These are phyloP conservation scores for Lordiphosa mommai DNA, from an alignment of 1,140 invertebrate species.

Conservation along the genomic window DNA sequence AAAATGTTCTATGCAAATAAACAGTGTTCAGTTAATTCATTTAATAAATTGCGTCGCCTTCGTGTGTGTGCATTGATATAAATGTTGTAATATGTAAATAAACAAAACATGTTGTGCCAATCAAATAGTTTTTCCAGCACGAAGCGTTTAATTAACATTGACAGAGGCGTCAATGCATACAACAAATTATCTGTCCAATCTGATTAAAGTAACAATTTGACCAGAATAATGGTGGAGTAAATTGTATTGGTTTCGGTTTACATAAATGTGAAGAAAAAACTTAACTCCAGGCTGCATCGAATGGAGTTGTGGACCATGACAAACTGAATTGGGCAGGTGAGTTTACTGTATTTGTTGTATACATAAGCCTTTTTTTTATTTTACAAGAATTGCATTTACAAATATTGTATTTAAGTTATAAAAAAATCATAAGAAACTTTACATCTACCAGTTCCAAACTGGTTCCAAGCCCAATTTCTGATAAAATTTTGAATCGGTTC, in stretches of 20 bases:
- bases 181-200: slow-evolving; percentile 22
- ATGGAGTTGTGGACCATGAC: too few relatives aligned
- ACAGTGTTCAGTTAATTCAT: slow-evolving; percentile 11
- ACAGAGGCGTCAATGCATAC: slow-evolving; percentile 32
- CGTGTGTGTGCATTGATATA: slow-evolving; percentile 29
- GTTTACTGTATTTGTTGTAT: too few relatives aligned
- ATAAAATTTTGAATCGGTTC: too few relatives aligned
- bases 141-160: slow-evolving; percentile 27
- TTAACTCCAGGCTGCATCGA: too few relatives aligned
- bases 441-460: too few relatives aligned
- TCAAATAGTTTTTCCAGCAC: slow-evolving; percentile 33
- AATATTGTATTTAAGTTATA: too few relatives aligned
- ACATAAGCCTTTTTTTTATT: too few relatives aligned
- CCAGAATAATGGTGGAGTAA: slow-evolving; percentile 6
- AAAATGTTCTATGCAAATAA: slow-evolving; percentile 17
- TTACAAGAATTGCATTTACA: too few relatives aligned
- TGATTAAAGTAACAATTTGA: slow-evolving; percentile 18
- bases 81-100: slow-evolving; percentile 26
- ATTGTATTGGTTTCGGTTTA: not conserved
- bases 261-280: not conserved
- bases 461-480: too few relatives aligned
- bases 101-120: slow-evolving; percentile 25
- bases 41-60: slow-evolving; percentile 14
- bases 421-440: too few relatives aligned
- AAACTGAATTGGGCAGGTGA: too few relatives aligned